Base-by-base conservation (phyloP, 2,113 vertebrate species). In the Pelmatolapia mariae region DNA sequence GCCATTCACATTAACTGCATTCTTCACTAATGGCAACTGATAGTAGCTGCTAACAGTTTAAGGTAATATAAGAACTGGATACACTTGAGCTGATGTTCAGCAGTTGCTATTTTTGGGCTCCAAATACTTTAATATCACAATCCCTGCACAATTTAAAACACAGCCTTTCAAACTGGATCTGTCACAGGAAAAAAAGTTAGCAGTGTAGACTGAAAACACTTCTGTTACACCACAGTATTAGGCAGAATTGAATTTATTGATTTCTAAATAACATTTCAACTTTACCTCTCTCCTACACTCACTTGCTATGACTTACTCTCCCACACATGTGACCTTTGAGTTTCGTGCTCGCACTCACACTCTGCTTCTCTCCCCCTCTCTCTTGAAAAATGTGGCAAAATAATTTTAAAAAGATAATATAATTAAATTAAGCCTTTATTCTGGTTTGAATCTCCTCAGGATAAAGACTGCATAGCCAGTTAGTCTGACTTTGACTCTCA, bases 261-360 rank as follows among this genome's bases (percentile, higher is more conserved):
- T 89, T 82, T 80, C 59, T 29, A 29, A 68, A 90, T 81, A 81
- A 54, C 85, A 57, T 81, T 82, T 83, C 5, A 50, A 10, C 11
- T 87, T 91, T 8, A 83, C 24, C 31, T 82, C 53, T 52, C 71
- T 56, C 33, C 73, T 83, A 84, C 79, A 4, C 53, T 85, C 10
- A 22, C 50, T 68, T 10, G 16, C 4, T 22, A 5, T 26, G 26
- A 68, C 38, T 54, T 16, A 3, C 73, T 59, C 73, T 45, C 87
- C 83, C 85, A 90, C 90, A 86, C 86, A 80, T 26, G 53, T 88
- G 80, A 89, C 81, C 82, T 86, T 85, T 87, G 15, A 22, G 12
- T 85, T 86, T 81, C 2, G 83, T n/a, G 53, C 33, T 47, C 53
- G 10, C 45, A 38, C 5, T 5, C 31, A 31, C 78, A 26, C 43